Evolutionary conservation across 2,797 vertebrate genomes (phyloP), one percentile per base, ranked within the genome.

Genomic region (Sebastes variabilis): DNA sequence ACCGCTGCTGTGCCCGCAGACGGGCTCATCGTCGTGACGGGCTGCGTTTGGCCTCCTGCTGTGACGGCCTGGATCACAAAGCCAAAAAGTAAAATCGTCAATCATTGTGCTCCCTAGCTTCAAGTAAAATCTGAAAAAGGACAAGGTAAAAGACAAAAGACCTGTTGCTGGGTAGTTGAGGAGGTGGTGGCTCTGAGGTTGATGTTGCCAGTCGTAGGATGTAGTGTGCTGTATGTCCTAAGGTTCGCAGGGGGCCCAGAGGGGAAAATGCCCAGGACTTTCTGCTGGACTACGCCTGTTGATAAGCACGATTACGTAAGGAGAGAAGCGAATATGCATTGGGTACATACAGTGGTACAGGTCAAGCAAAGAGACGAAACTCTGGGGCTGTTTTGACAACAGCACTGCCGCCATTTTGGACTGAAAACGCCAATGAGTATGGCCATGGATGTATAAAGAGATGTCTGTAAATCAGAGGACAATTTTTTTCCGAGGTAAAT

Each of bases 261-360:
- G 55, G 98, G 98, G 93, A 99, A 98, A 92, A 99, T 99, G 78
- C 98, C 96, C 93, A 98, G 87, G 71, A 98, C 97, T 87, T 99
- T 99, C 92, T 98, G 98, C 87, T 99, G 98, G 60, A 97, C 97
- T 76, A 97, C 95, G 81, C 97, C 98, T 99, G 89, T 22, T n/a
- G 42, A 91, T 12, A 24, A 81, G 9, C 76, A 38, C 1, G 9
- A 38, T 54, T 30, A 46, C 1, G 6, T 73, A 3, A 80, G 34
- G 29, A 76, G n/a, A 20, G 22, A 75, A 49, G 36, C 29, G 75
- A 20, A 72, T 9, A 27, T 14, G 10, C 4, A 12, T 2, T 8
- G 24, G 11, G 4, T 20, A 14, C 27, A 52, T 30, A 7, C 6
- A 55, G 29, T 14, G 16, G 42, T 10, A 46, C 2, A 61, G 5